Evolutionary conservation across 2,113 vertebrate genomes (phyloP).

Genomic region (Cygnus atratus): DNA sequence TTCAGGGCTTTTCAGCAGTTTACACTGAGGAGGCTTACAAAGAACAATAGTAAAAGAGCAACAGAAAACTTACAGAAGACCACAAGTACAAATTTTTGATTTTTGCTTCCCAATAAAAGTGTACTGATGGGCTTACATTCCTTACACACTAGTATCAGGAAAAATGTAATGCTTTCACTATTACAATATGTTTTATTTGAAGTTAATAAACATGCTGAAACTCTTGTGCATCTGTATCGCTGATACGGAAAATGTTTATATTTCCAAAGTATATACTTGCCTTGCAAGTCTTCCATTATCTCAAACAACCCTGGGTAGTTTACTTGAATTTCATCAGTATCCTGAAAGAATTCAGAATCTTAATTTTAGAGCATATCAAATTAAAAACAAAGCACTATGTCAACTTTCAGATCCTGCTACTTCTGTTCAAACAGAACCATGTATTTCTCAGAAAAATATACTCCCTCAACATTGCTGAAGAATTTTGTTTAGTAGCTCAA

Average conservation of each 20-base stretch:
- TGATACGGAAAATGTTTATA: background rate
- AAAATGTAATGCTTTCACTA: background rate
- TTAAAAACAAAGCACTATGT: background rate
- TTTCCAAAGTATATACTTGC: slow-evolving; percentile 67
- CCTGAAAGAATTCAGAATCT: slow-evolving; percentile 75
- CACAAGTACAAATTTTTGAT: rapidly evolving
- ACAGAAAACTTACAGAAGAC: background rate
- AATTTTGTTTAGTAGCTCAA: background rate
- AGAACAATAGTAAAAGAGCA: background rate
- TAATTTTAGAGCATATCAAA: background rate
- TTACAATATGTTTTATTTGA: background rate
- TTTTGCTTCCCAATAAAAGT: background rate
- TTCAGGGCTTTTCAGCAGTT: background rate
- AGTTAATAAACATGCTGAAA: background rate
- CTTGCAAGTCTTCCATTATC: slow-evolving; percentile 92
- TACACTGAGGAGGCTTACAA: background rate
- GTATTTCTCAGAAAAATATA: background rate
- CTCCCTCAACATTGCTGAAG: background rate
- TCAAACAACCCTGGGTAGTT: slow-evolving; percentile 92
- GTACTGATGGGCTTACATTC: background rate
- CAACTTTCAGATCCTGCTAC: background rate
- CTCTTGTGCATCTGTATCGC: background rate
- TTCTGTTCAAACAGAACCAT: background rate
- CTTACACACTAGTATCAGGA: background rate
- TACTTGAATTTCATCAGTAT: slow-evolving; percentile 92